Percentiles rank a stretch among this genome's conserved stretches.
These are phyloP conservation scores for Sphenodon punctatus DNA, from an alignment of 2,797 vertebrate genomes.

Conservation along the genomic window DNA sequence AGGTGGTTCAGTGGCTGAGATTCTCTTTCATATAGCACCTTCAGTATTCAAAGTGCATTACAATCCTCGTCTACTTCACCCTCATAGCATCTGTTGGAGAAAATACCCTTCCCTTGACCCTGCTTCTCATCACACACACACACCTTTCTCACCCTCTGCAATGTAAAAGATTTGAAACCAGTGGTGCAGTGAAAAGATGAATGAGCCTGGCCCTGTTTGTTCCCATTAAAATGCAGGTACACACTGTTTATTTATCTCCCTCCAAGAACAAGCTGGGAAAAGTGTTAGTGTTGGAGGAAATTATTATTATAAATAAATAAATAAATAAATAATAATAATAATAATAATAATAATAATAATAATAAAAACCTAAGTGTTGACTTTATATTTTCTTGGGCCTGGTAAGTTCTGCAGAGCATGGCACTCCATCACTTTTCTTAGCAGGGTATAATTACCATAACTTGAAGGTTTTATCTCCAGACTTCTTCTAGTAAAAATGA, in stretches of 20 bases:
- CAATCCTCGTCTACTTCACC: too few relatives aligned
- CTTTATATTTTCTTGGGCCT: conserved; percentile 65
- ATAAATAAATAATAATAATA: conserved; percentile 56
- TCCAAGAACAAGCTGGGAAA: conserved; percentile 59
- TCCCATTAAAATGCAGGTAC: conserved; percentile 60
- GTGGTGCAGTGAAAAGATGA: conserved; percentile 9
- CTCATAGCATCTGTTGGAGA: too few relatives aligned
- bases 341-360: conserved; percentile 6
- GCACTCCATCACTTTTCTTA: conserved; percentile 72
- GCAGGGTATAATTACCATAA: conserved; percentile 66
- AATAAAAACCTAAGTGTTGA: conserved; percentile 61
- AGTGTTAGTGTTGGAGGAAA: conserved; percentile 64
- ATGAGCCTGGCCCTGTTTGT: conserved; percentile 20
- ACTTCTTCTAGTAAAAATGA: conserved; percentile 49
- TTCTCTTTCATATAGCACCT: too few relatives aligned
- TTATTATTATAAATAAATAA: too few relatives aligned
- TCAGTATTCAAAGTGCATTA: too few relatives aligned
- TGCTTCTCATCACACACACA: not conserved
- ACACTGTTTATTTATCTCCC: conserved; percentile 61
- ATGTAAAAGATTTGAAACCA: conserved; percentile 15
- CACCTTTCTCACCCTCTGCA: conserved; percentile 6
- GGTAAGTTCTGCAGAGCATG: conserved; percentile 70
- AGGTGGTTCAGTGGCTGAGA: too few relatives aligned
- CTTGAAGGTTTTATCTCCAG: conserved; percentile 65
- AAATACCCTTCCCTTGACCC: too few relatives aligned